A percentile compares a stretch with the other conserved stretches of the same genome.
Evolutionary conservation across 2,797 vertebrate species (phyloP).

Genomic region (Pseudochaenichthys georgianus): DNA sequence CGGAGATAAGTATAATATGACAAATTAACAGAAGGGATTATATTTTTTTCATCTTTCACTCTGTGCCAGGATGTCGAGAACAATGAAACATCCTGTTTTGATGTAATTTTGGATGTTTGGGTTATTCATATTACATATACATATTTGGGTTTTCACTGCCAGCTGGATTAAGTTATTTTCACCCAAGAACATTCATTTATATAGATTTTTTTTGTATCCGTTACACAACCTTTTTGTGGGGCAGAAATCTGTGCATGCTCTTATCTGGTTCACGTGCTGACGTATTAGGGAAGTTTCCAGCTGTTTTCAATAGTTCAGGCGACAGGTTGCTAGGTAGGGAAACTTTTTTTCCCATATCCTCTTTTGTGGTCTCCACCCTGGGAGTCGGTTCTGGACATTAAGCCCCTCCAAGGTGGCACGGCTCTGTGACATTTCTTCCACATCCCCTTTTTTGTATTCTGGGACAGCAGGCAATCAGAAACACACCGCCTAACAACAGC

Average conservation of each 20-base stretch:
- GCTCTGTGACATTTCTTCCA: constrained; percentile 51
- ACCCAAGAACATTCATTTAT: too few relatives aligned
- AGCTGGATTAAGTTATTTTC: neutral
- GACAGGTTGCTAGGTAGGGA: constrained; percentile 34
- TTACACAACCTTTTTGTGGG: too few relatives aligned
- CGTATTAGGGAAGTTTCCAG: constrained; percentile 19
- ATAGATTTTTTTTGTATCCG: too few relatives aligned
- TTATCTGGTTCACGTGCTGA: constrained; percentile 29
- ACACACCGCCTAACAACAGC: constrained; percentile 61
- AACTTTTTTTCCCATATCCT: constrained; percentile 18
- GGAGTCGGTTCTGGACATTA: constrained; percentile 49
- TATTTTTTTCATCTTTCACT: too few relatives aligned
- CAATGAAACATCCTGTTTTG: too few relatives aligned
- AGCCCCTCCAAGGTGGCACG: constrained; percentile 46
- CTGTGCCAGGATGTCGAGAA: too few relatives aligned
- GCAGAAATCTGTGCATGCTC: neutral
- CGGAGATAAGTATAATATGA: too few relatives aligned
- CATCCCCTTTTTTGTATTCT: constrained; percentile 47
- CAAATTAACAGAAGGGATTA: too few relatives aligned
- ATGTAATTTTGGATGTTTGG: too few relatives aligned
- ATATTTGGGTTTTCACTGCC: neutral
- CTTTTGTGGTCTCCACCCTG: constrained; percentile 38
- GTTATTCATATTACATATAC: too few relatives aligned
- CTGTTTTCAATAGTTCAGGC: constrained; percentile 28
- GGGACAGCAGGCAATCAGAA: constrained; percentile 73